Conservation (phyloP, 1,140 invertebrate genomes). For the Drosophila burlai region DNA sequence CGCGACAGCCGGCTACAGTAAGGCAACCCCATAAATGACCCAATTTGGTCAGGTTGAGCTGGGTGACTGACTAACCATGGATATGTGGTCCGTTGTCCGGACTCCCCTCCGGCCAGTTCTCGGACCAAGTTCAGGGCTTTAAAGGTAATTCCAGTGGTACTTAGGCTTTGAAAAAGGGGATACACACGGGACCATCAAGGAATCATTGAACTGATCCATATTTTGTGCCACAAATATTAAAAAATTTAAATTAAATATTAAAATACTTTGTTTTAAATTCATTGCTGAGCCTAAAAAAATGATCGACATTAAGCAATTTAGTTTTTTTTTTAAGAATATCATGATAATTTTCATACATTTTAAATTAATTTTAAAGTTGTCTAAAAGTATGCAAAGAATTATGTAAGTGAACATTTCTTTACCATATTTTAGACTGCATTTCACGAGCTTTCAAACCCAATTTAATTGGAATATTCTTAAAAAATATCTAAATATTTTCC, state of each 20-base stretch:
- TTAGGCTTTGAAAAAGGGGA: slow-evolving; percentile 17
- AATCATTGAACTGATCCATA: slow-evolving; percentile 25
- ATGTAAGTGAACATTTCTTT: neutral
- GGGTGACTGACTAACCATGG: slow-evolving; percentile 39
- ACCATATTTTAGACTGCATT: neutral
- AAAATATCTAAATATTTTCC: neutral
- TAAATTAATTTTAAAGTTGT: neutral
- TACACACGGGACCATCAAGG: slow-evolving; percentile 20
- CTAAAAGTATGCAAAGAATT: neutral
- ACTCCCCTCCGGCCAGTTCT: slow-evolving; percentile 37
- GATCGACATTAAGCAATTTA: neutral
- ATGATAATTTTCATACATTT: neutral
- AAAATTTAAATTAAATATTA: neutral
- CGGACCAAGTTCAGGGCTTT: slow-evolving; percentile 31
- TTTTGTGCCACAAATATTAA: neutral
- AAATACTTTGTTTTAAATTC: neutral
- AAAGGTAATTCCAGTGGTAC: slow-evolving; percentile 32
- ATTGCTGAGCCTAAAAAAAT: neutral
- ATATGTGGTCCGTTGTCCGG: slow-evolving; percentile 10
- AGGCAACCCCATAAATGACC: slow-evolving; percentile 76
- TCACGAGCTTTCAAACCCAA: neutral
- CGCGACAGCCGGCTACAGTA: slow-evolving; percentile 26
- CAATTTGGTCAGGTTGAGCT: slow-evolving; percentile 74
- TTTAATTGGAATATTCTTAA: neutral
- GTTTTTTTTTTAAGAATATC: neutral